A percentile compares a stretch with the other conserved stretches of the same genome.
Evolutionary conservation across 2,113 vertebrate species (phyloP).

Genomic region (Prionailurus viverrinus): DNA sequence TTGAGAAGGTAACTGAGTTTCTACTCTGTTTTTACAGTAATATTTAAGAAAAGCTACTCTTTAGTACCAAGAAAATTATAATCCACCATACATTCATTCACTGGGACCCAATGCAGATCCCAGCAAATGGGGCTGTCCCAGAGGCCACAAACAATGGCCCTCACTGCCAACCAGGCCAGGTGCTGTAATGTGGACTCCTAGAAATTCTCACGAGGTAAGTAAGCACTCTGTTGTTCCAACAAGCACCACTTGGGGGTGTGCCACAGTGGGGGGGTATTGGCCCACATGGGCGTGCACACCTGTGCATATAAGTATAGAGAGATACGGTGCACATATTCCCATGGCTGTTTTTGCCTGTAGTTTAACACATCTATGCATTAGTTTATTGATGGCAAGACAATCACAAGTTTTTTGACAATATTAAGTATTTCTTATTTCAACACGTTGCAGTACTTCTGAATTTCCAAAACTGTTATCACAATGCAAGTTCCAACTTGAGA

Average conservation of each 20-base stretch:
- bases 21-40: slow-evolving; percentile 75
- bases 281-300: slow-evolving; percentile 67
- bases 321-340: slow-evolving; percentile 63
- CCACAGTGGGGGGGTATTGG: slow-evolving; percentile 3
- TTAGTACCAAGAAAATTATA: slow-evolving; percentile 84
- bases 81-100: slow-evolving; percentile 51
- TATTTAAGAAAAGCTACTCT: slow-evolving; percentile 77
- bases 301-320: slow-evolving; percentile 62
- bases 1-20: background rate
- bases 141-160: slow-evolving; percentile 11
- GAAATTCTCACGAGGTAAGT: slow-evolving; percentile 57
- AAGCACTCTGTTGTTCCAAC: slow-evolving; percentile 50
- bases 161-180: slow-evolving; percentile 30
- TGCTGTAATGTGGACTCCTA: background rate
- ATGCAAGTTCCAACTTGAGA: slow-evolving; percentile 81
- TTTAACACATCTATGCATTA: slow-evolving; percentile 82
- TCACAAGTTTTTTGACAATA: slow-evolving; percentile 85
- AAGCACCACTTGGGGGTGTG: slow-evolving; percentile 75
- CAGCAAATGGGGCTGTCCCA: slow-evolving; percentile 34
- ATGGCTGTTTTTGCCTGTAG: slow-evolving; percentile 71
- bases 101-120: slow-evolving; percentile 31
- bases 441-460: slow-evolving; percentile 82
- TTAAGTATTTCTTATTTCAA: slow-evolving; percentile 83
- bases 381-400: slow-evolving; percentile 87
- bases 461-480: slow-evolving; percentile 83